A percentile compares a stretch with the other conserved stretches of the same genome.
These are phyloP conservation scores for Cervus canadensis DNA, from an alignment of 2,113 vertebrate species.

Conservation along the genomic window DNA sequence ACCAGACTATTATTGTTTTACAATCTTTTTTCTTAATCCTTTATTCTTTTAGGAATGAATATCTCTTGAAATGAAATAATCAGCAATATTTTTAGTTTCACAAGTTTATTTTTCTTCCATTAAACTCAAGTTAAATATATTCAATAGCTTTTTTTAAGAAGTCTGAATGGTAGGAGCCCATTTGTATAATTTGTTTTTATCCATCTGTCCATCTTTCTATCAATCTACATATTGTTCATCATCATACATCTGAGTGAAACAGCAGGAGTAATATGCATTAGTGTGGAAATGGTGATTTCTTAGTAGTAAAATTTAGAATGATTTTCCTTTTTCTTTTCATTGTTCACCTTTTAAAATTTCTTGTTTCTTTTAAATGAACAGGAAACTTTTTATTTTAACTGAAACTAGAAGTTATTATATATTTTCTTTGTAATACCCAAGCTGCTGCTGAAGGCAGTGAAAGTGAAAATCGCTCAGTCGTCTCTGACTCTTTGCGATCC, in stretches of 20 bases:
- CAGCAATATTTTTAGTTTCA: not conserved
- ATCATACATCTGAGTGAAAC: fast-evolving
- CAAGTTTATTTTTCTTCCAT: not conserved
- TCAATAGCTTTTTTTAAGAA: not conserved
- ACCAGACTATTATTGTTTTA: not conserved
- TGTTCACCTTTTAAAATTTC: not conserved
- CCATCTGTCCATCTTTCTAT: not conserved
- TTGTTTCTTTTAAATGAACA: not conserved
- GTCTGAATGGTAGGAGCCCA: fast-evolving
- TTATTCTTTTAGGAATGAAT: not conserved
- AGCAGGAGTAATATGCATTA: fast-evolving
- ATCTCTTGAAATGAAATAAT: constrained; percentile 11
- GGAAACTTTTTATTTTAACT: not conserved
- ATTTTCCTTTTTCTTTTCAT: not conserved
- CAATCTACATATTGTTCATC: fast-evolving
- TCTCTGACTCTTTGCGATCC: not conserved
- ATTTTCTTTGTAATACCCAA: not conserved
- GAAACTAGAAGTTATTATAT: not conserved
- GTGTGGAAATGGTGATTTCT: not conserved
- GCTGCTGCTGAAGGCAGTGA: not conserved
- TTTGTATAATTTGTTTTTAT: not conserved
- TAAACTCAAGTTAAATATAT: not conserved
- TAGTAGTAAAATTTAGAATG: not conserved
- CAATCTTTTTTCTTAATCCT: not conserved
- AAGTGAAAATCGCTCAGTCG: not conserved